Base-by-base conservation (phyloP, 2,888 invertebrate genomes). In the Phyllotreta cruciferae region DNA sequence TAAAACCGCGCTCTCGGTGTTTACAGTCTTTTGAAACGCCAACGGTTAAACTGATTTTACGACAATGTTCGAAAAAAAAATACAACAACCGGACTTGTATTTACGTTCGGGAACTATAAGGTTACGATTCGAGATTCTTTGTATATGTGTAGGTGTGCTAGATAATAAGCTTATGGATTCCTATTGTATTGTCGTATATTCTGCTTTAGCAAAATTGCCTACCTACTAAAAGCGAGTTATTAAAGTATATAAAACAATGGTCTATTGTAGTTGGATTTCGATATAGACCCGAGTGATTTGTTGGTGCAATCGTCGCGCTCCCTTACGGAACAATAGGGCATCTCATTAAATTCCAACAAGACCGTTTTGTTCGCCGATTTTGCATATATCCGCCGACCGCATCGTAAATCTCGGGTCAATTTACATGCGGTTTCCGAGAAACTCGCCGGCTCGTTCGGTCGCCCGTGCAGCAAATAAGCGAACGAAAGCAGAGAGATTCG, bases 341-440 rank as follows among this genome's bases (percentile, higher is more conserved):
- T 73, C 72, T 74, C 71, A 74, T 74, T 73, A 74, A 74, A 69
- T 73, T 24, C 24, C 72, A 66, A 67, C 69, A 70, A 70, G 71
- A 69, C 71, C 70, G 72, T 72, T 73, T 73, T 67, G 71, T 72
- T 70, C 69, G 69, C 44, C 67, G 55, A 68, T 63, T 66, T 67
- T 67, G 67, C 67, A 71, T 69, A 69, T 69, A 60, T 52, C 54
- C 60, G 66, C 69, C 66, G 60, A 58, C 47, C 62, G 56, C 67
- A 65, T 70, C 71, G 71, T 73, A 71, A 71, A 73, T 73, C 71
- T 71, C 61, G 34, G 47, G 67, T 62, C 67, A 66, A 71, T 71
- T 71, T 71, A 62, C 67, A 66, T 62, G 44, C 63, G 56, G 67
- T 66, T 62, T 64, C 64, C 64, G 55, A 64, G 62, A 61, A 65